Conservation (phyloP, 1,140 invertebrate species). For the Drosophila repleta region DNA sequence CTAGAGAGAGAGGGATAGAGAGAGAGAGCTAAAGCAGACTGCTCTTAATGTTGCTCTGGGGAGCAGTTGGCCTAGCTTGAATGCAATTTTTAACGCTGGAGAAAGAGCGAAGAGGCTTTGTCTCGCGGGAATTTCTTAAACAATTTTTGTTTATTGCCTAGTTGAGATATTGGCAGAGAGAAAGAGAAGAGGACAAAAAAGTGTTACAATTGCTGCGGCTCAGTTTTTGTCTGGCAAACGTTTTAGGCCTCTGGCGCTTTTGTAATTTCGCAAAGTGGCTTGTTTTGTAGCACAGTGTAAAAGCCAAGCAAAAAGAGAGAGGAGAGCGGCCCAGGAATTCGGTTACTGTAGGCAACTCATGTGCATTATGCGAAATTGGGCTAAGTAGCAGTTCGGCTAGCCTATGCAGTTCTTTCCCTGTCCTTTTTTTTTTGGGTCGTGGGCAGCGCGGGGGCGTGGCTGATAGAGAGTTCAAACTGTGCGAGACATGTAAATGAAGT, state of each 20-base stretch:
- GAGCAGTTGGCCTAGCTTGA: slow-evolving; percentile 68
- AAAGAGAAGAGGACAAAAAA: slow-evolving; percentile 28
- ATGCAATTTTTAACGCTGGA: slow-evolving; percentile 42
- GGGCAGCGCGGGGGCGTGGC: background rate
- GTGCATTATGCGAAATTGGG: slow-evolving; percentile 81
- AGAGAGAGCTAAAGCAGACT: slow-evolving; percentile 17
- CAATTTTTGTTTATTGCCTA: slow-evolving; percentile 52
- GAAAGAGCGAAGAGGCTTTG: slow-evolving; percentile 35
- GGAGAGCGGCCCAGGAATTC: background rate
- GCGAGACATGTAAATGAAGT: slow-evolving; percentile 65
- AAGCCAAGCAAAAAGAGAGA: background rate
- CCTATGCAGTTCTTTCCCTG: slow-evolving; percentile 9
- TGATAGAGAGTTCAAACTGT: background rate
- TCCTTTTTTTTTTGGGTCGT: slow-evolving; percentile 22
- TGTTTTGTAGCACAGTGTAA: slow-evolving; percentile 8
- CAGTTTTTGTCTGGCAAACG: slow-evolving; percentile 49
- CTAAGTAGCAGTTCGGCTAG: slow-evolving; percentile 68
- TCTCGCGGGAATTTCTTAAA: slow-evolving; percentile 60
- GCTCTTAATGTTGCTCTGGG: slow-evolving; percentile 77
- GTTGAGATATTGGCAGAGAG: slow-evolving; percentile 28
- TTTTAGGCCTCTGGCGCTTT: slow-evolving; percentile 59
- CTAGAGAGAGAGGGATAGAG: slow-evolving; percentile 8
- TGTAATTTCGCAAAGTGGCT: slow-evolving; percentile 62
- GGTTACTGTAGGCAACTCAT: slow-evolving; percentile 33
- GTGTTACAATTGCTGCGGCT: slow-evolving; percentile 72